Evolutionary conservation across 1,140 invertebrate species (phyloP).

Genomic region (Riptortus pedestris): DNA sequence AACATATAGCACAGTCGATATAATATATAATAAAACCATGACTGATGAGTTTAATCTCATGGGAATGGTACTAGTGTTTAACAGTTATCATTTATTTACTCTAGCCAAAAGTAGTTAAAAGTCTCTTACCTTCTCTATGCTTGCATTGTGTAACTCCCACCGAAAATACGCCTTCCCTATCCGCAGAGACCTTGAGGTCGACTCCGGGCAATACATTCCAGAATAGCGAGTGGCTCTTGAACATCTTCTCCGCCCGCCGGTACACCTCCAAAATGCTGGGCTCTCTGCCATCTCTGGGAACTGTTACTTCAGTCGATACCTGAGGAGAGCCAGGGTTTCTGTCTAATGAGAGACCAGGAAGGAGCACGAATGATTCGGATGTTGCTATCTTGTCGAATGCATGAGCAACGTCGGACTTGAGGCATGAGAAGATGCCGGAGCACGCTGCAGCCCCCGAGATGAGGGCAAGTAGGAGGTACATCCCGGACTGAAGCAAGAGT

Average conservation of each 20-base stretch:
- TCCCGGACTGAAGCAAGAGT: not conserved
- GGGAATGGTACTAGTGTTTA: no score
- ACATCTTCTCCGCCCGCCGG: not conserved
- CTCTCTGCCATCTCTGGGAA: no score
- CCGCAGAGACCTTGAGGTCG: slow-evolving; percentile 9
- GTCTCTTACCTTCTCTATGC: not conserved
- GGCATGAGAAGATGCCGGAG: not conserved
- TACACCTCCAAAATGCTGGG: not conserved
- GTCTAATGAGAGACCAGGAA: not conserved
- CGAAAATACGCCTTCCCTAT: not conserved
- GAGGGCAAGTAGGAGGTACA: not conserved
- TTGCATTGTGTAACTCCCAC: not conserved
- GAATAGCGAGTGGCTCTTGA: slow-evolving; percentile 4
- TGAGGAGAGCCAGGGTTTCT: not conserved
- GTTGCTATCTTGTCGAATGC: not conserved
- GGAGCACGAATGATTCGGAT: not conserved
- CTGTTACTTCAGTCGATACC: not conserved
- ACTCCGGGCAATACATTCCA: slow-evolving; percentile 19
- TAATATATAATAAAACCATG: no score
- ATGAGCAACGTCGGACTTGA: not conserved
- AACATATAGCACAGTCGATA: no score
- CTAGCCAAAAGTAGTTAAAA: no score
- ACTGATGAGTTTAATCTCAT: no score
- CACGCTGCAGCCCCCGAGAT: not conserved
- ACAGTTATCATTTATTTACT: no score